phyloP scores from a whole-genome alignment of 2,888 invertebrate species.

The Eupithecia abbreviata region DNA sequence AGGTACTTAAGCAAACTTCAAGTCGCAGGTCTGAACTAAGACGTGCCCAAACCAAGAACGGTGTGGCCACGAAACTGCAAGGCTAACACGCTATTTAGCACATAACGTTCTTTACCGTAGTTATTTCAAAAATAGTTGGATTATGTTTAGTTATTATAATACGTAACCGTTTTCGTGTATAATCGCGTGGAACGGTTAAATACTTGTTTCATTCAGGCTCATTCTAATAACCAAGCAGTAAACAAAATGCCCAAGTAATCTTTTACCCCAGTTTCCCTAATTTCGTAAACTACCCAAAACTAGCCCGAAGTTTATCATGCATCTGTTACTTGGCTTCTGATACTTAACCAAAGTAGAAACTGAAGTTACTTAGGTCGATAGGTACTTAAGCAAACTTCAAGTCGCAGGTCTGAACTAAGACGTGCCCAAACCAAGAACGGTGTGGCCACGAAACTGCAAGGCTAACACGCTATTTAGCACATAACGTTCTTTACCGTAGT shows the following conservation, averaged over 20 bases:
- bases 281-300: conserved; percentile 7
- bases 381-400: conserved; percentile 36
- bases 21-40: conserved; percentile 33
- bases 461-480: no score
- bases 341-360: conserved; percentile 35
- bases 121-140: no score
- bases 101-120: no score
- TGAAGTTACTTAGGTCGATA: conserved; percentile 37
- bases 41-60: conserved; percentile 31
- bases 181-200: neutral
- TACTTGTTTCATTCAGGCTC: neutral
- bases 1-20: conserved; percentile 36
- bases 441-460: conserved; percentile 21
- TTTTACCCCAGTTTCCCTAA: conserved; percentile 5
- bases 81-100: no score
- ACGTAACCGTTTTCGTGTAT: neutral
- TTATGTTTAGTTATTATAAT: no score
- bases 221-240: neutral
- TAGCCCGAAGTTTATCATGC: conserved; percentile 29
- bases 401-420: conserved; percentile 34
- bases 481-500: no score
- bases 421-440: conserved; percentile 29
- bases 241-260: neutral
- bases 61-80: conserved; percentile 23
- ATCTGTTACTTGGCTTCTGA: conserved; percentile 33